Evolutionary conservation across 2,113 vertebrate genomes (phyloP), one percentile per base, ranked within the genome.

Genomic region (Sarotherodon lohbergeri): DNA sequence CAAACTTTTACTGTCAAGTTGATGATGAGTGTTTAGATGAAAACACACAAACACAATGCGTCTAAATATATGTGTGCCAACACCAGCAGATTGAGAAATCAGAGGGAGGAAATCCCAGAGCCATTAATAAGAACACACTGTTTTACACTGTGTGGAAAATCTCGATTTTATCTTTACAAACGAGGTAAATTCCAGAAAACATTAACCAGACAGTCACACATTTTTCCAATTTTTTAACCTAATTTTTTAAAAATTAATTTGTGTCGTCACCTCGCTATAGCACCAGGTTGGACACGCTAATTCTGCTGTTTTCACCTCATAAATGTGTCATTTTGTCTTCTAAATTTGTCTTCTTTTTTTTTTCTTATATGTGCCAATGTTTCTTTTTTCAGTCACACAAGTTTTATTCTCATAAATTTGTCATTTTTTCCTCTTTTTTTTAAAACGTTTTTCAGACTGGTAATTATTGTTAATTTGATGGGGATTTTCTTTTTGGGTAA

Each of bases 231-330:
- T 48, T 5, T 76, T 7, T 2, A 29, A 76, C 3, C 61, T 2
- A 4, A 73, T 16, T 29, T 76, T 7, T 0, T 0, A 6, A 46
- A 7, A 63, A n/a, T 66, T 1, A 4, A 66, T 66, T 36, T 66
- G 32, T 39, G 4, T 36, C 4, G 0, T 34, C 13, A 46, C 43
- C 43, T 46, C 3, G 43, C 13, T 27, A 27, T 0, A 71, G n/a
- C 4, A 4, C 7, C 66, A 71, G n/a, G 66, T 43, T 1, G 0
- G 0, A 68, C 36, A 3, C 0, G 0, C 36, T 2, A 4, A 68
- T 22, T 68, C 36, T 66, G 61, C 36, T 8, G 12, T 41, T 41
- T 41, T 41, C n/a, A 22, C 36, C 7, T 68, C 36, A 41, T 24
- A 41, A 68, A 68, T 68, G 11, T 68, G 1, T 22, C 19, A 22